A percentile compares a stretch with the other conserved stretches of the same genome.
These are phyloP conservation scores for Yponomeuta plumbellus DNA, from an alignment of 2,888 invertebrate genomes.

Conservation along the genomic window DNA sequence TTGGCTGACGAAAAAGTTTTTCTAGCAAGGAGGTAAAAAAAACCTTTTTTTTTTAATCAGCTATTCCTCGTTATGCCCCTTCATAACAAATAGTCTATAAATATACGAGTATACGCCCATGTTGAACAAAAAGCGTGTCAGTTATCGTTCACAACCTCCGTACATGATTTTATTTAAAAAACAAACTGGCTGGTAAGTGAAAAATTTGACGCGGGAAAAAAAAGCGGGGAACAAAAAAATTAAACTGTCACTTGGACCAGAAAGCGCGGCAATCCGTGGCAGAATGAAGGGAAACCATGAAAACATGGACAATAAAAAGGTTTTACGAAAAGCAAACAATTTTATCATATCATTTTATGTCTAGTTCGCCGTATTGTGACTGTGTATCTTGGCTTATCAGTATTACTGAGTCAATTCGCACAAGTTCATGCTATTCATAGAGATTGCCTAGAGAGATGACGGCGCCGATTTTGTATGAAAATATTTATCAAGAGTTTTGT, in stretches of 20 bases:
- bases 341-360: not conserved
- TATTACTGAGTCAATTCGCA: not conserved
- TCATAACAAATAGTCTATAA: slow-evolving; percentile 65
- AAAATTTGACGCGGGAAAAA: not conserved
- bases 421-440: not conserved
- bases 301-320: not conserved
- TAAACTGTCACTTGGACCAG: not conserved
- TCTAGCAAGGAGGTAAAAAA: not conserved
- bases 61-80: slow-evolving; percentile 23
- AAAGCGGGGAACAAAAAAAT: not conserved
- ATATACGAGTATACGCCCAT: slow-evolving; percentile 68
- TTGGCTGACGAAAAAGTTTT: slow-evolving; percentile 1
- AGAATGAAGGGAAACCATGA: not conserved
- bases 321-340: not conserved
- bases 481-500: too few relatives aligned
- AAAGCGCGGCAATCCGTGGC: not conserved
- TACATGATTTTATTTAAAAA: not conserved
- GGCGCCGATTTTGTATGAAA: too few relatives aligned
- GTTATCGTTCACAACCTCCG: not conserved
- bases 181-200: not conserved
- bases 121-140: slow-evolving; percentile 32
- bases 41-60: not conserved
- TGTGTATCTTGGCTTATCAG: not conserved
- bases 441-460: too few relatives aligned
- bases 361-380: not conserved